A percentile compares a stretch with the other conserved stretches of the same genome.
Evolutionary conservation across 2,113 vertebrate species (phyloP).

Genomic region (Thryonomys swinderianus): DNA sequence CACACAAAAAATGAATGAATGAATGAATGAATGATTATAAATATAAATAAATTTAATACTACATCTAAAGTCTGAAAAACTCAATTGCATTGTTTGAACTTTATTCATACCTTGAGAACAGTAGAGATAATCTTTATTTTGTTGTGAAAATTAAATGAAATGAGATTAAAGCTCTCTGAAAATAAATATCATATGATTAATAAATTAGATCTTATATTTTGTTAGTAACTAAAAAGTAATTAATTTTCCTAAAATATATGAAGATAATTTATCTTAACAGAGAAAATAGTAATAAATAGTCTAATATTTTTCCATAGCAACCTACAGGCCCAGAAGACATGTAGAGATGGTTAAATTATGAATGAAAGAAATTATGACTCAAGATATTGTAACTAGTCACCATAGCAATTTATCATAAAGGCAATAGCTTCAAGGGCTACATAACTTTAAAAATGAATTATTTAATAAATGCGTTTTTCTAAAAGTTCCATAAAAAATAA

Average conservation of each 20-base stretch:
- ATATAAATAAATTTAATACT: no score
- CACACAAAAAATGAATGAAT: no score
- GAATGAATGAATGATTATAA: no score
- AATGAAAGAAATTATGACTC: slow-evolving; percentile 13
- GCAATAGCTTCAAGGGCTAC: background rate
- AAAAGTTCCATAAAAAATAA: background rate
- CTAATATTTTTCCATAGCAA: background rate
- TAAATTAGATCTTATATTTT: background rate
- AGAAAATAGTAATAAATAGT: background rate
- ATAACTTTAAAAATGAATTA: background rate
- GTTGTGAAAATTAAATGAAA: background rate
- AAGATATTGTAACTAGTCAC: background rate
- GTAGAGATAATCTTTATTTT: background rate
- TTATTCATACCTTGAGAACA: slow-evolving; percentile 21
- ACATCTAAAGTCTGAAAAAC: background rate
- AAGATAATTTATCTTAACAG: background rate
- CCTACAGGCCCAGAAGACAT: background rate
- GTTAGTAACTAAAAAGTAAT: background rate
- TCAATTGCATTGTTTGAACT: background rate
- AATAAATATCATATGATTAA: background rate
- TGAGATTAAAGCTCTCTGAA: background rate
- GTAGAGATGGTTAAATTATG: background rate
- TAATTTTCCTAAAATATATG: background rate
- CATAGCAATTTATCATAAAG: background rate
- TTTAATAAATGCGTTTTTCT: background rate